Evolutionary conservation across 2,113 vertebrate species (phyloP), one percentile per base, ranked within the genome.

Genomic region (Oncorhynchus mykiss): DNA sequence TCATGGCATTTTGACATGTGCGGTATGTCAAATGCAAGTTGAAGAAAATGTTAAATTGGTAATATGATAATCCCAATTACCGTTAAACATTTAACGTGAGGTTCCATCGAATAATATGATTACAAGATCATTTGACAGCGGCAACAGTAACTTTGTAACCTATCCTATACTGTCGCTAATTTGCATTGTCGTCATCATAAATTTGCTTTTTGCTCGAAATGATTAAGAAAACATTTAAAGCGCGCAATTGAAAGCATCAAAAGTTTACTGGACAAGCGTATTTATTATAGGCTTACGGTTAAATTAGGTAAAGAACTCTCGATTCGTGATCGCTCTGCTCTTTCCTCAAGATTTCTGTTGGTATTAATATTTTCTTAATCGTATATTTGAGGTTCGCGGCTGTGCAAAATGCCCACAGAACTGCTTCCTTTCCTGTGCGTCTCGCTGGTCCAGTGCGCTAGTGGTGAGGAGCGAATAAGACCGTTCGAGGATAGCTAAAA

Each of bases 391-490:
- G 77, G 67, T 57, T 78, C 75, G 66, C 79, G 79, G 64, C 83
- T 71, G 79, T 75, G 78, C 83, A 81, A 79, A 86, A 80, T 73
- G 87, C 81, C 75, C n/a, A 67, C 83, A 76, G 51, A 54, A 18
- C 51, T 18, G 51, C 65, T 62, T 69, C 81, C 84, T 75, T 82
- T 77, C 34, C 72, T 25, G 85, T 25, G 90, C 77, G 82, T 73
- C 9, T 70, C 54, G 68, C 57, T 71, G 76, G 69, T 85, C 86
- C 82, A 78, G 85, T 72, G 80, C 80, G 84, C 74, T 59, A 79
- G 75, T 84, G 76, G 83, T 85, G 84, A 78, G 86, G 77, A 83
- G 87, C 76, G 82, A 74, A 71, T 18, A 71, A 75, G 78, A 81
- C 48, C 76, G 82, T 78, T 77, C 64, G 68, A 9, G 8, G 84